Base-by-base conservation (phyloP, 92 coral and sea anemone genomes). In the Umimayanthus chanpuru region DNA sequence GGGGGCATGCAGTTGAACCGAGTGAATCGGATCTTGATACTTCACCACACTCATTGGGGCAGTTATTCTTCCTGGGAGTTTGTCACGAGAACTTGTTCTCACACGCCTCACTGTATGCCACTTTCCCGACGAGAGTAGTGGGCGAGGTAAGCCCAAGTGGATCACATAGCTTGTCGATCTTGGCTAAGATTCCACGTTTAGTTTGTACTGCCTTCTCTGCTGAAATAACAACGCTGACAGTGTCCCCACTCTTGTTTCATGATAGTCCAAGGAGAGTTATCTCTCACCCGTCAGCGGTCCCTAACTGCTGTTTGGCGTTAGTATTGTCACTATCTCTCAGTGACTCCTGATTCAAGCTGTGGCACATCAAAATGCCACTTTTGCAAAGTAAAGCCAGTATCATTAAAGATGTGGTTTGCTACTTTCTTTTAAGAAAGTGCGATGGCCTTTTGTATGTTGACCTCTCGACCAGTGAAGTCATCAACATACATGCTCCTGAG, bases 251-350 rank as follows among this genome's bases (percentile, higher is more conserved):
- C 32, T 86, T 86, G 40, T 86, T 74, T 84, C 89, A 86, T 4
- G 20, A 4, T 3, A 85, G 88, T 66, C 88, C 88, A 73, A 86
- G 89, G 38, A 86, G 83, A 72, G 73, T n/a, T 49, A 58, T 36
- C 26, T 86, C 79, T 28, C 53, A 73, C 36, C 79, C 68, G 2
- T 47, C 9, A 32, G 61, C 30, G 26, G 56, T 16, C 11, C 83
- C 78, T 26, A 86, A 44, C 75, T 86, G 89, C 21, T 86, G 83
- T 75, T 75, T 76, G 44, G n/a, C n/a, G n/a, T n/a, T n/a, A n/a
- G n/a, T n/a, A n/a, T n/a, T n/a, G n/a, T n/a, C n/a, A n/a, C n/a
- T n/a, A n/a, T n/a, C 53, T 70, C 25, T 47, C 74, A 2, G 75
- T 86, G 6, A 1, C 25, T 20, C 72, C 70, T 5, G 43, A 10